Evolutionary conservation across 53 echinoderm and acorn worm species (phyloP).

Genomic region (Apostichopus leukothele): DNA sequence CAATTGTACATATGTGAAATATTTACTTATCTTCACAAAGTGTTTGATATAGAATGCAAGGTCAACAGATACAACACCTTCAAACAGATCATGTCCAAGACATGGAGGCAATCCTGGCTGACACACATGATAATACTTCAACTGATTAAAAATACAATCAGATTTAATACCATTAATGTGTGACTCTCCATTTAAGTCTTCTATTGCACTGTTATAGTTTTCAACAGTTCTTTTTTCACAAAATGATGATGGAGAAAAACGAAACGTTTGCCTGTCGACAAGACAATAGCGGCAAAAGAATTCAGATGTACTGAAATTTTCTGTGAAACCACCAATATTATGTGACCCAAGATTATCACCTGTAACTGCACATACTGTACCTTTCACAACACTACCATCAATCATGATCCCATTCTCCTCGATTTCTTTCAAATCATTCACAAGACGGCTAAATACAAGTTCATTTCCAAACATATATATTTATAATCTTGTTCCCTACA

Average conservation of each 20-base stretch:
- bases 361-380: constrained; percentile 49
- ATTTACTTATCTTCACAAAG: constrained; percentile 47
- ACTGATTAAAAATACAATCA: constrained; percentile 57
- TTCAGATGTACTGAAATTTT: constrained; percentile 47
- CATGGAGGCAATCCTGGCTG: constrained; percentile 65
- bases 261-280: constrained; percentile 22
- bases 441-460: constrained; percentile 31
- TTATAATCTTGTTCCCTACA: constrained; percentile 55
- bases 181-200: constrained; percentile 9
- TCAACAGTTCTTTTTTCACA: constrained; percentile 51
- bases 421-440: constrained; percentile 50
- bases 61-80: constrained; percentile 63
- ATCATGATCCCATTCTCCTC: constrained; percentile 45
- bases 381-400: constrained; percentile 49
- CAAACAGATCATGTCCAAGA: constrained; percentile 73
- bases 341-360: constrained; percentile 58
- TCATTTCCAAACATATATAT: constrained; percentile 26
- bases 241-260: constrained; percentile 16
- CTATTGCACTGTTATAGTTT: constrained; percentile 46
- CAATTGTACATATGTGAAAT: constrained; percentile 43
- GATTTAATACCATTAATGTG: constrained; percentile 59
- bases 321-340: constrained; percentile 50
- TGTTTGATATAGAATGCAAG: constrained; percentile 57
- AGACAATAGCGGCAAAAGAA: constrained; percentile 50
- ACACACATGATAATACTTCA: constrained; percentile 64